Conservation (phyloP, 2,113 vertebrate species). For the Zingel zingel region DNA sequence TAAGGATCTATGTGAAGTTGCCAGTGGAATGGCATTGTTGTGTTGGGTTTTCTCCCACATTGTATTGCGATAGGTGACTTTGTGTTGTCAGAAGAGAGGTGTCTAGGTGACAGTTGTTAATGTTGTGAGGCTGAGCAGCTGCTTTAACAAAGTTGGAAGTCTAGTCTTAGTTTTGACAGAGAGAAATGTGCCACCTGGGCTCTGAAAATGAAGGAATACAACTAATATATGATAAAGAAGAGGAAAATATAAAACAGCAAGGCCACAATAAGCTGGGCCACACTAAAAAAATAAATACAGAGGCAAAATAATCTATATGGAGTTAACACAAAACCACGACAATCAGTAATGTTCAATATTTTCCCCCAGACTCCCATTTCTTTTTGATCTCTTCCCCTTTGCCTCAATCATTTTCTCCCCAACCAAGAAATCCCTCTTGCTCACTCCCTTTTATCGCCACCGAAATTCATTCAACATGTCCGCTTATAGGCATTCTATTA, state of each 20-base stretch:
- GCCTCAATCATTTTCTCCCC: slow-evolving; percentile 73
- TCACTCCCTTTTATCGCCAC: slow-evolving; percentile 63
- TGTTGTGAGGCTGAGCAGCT: slow-evolving; percentile 78
- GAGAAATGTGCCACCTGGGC: slow-evolving; percentile 57
- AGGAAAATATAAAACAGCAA: slow-evolving; percentile 9
- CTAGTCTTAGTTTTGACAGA: slow-evolving; percentile 50
- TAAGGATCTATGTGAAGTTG: slow-evolving; percentile 49
- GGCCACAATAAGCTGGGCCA: slow-evolving; percentile 33
- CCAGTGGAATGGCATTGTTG: slow-evolving; percentile 58
- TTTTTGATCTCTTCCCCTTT: slow-evolving; percentile 73
- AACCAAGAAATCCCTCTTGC: slow-evolving; percentile 62
- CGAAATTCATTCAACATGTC: slow-evolving; percentile 75
- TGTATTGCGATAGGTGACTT: slow-evolving; percentile 75
- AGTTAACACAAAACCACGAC: slow-evolving; percentile 45
- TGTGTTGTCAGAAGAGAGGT: slow-evolving; percentile 74
- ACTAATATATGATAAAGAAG: slow-evolving; percentile 10
- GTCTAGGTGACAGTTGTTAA: slow-evolving; percentile 78
- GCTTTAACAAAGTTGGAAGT: slow-evolving; percentile 56
- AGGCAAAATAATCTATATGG: slow-evolving; percentile 46
- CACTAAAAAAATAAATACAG: slow-evolving; percentile 7
- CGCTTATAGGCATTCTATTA: slow-evolving; percentile 77
- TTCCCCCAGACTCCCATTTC: slow-evolving; percentile 50
- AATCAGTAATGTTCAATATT: slow-evolving; percentile 62
- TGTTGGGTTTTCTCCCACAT: slow-evolving; percentile 64
- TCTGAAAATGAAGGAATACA: slow-evolving; percentile 14